A percentile compares a stretch with the other conserved stretches of the same genome.
phyloP scores from a whole-genome alignment of 2,113 vertebrate genomes.

The Chloebia gouldiae region DNA sequence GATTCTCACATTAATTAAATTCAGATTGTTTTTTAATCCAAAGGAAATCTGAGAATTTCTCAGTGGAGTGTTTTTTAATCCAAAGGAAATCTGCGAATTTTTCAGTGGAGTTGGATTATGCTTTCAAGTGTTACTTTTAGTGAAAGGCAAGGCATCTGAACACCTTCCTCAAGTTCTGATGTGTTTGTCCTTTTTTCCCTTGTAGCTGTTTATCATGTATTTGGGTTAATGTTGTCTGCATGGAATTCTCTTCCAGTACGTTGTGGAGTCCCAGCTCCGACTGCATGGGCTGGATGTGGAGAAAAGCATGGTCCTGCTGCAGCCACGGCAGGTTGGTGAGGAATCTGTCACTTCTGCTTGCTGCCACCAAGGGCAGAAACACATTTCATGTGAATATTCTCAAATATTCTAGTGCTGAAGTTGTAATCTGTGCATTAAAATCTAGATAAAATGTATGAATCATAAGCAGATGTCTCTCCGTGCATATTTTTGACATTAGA shows the following conservation, averaged over 20 bases:
- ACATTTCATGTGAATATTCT: background rate
- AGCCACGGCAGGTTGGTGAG: slow-evolving; percentile 80
- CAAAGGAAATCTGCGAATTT: background rate
- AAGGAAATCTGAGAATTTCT: background rate
- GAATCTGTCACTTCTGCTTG: background rate
- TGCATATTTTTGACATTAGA: background rate
- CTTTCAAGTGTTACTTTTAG: background rate
- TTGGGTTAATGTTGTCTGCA: background rate
- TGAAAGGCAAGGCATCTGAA: background rate
- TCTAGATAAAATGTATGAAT: background rate
- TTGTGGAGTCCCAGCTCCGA: slow-evolving; percentile 88
- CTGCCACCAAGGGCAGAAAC: background rate
- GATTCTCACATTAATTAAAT: background rate
- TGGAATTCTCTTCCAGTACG: slow-evolving; percentile 79
- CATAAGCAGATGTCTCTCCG: accelerated
- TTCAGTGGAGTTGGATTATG: background rate
- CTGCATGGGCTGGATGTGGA: slow-evolving; percentile 80
- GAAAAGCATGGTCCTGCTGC: slow-evolving; percentile 81
- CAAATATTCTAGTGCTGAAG: background rate
- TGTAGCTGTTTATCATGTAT: background rate
- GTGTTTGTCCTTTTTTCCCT: background rate
- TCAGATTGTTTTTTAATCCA: background rate
- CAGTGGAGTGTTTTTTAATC: background rate
- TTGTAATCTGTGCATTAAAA: background rate
- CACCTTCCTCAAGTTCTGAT: background rate